Base-by-base conservation (phyloP, 1,140 invertebrate genomes). In the Atta cephalotes region DNA sequence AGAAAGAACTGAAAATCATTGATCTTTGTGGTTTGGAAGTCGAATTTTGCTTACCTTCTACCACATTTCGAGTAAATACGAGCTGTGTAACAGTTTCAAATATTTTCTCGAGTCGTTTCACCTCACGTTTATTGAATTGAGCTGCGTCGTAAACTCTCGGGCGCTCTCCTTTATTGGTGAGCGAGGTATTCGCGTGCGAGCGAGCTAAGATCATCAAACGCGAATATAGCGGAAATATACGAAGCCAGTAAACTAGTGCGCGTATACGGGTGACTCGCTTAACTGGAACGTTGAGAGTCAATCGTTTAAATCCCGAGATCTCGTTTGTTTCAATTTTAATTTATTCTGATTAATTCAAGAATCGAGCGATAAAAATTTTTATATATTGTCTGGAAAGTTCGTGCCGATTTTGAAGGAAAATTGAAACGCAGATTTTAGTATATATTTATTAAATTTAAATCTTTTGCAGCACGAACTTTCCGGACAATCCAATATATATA, bases 111-210 rank as follows among this genome's bases (percentile, higher is more conserved):
- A 62, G 80, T 74, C 56, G 56, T 76, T 82, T 74, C 39, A 70
- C 56, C 56, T 62, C 39, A 25, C 70, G 70, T 84, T 84, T 84
- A 63, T 84, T 84, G 58, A 84, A 84, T 84, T 45, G 70, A 51
- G 70, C 70, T 14, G 7, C 56, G 49, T 76, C 80, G 70, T 84
- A 84, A 84, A 76, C 80, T 84, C 56, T 76, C 80, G 70, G 56
- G 72, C 45, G 80, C 80, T 84, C 80, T 84, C 80, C 80, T 84
- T 84, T 84, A 74, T 84, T 84, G 80, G 80, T 84, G 80, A 84
- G 80, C 80, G 70, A 84, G 56, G 79, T 28, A 68, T 39, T 68
- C 31, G 77, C 71, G 51, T 28, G 63, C 68, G 16, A 31, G 45
- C 3, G 70, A 60, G 80, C 62, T 74, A 70, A 86, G 87, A 79